Base-by-base conservation (phyloP, 2,113 vertebrate genomes). In the Pseudonaja textilis region DNA sequence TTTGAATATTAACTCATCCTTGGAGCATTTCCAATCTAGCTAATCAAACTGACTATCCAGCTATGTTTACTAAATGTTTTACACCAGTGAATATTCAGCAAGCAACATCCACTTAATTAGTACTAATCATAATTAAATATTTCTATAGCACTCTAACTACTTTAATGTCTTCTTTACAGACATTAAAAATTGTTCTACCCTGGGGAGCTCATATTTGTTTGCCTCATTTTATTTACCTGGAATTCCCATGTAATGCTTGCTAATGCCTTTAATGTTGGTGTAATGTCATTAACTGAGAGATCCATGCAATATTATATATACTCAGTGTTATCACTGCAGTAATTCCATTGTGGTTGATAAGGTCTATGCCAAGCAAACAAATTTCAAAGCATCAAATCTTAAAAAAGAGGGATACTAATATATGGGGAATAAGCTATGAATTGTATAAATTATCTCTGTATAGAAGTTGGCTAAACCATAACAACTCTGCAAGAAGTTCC, bases 401-500 rank as follows among this genome's bases (percentile, higher is more conserved):
- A n/a, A 39, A 93, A 34, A 89, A 22, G n/a, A 89, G 47, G 52
- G 18, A 85, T 39, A 34, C 10, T 39, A 61, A 56, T 74, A 69
- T 45, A 90, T 26, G 69, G 54, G 4, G 57, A 85, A 20, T 59
- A 4, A 56, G 85, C 50, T 47, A 95, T 95, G 96, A 96, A 94
- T 95, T 96, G 91, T 85, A 96, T 85, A 95, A 94, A 93, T 93
- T 14, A 39, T 81, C 69, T 39, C 34, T 81, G n/a, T 22, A 39
- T 34, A 81, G 69, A 81, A 22, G 18, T 39, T 39, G 34, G 34
- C 69, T 81, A 81, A 81, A 81, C 69, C 69, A 81, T 81, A 20
- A 81, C 69, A 81, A 81, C 6, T 22, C 69, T 39, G 34, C 16
- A 34, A 81, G 16, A 20, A 34, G 18, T 81, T 81, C 18, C 18